Evolutionary conservation across 2,113 vertebrate species (phyloP).

Genomic region (Ceyx cyanopectus): DNA sequence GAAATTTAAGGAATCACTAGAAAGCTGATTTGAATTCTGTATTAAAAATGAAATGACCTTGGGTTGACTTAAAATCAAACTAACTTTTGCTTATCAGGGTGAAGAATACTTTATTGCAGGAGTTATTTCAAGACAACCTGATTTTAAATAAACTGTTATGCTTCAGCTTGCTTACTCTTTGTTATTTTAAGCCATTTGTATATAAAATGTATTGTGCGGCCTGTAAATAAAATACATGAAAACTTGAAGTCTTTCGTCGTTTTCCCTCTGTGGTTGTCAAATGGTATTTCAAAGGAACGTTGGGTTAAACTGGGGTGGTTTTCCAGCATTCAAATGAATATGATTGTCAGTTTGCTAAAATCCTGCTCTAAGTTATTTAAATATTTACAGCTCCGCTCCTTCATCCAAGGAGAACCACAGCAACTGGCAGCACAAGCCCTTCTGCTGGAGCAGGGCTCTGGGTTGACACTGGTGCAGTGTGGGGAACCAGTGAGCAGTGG

Average conservation of each 20-base stretch:
- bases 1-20: background rate
- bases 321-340: no score
- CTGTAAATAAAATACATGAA: constrained; percentile 75
- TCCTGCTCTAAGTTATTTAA: background rate
- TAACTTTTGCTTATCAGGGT: constrained; percentile 64
- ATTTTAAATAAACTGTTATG: constrained; percentile 66
- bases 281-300: background rate
- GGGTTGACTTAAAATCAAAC: constrained; percentile 33
- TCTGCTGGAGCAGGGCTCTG: background rate
- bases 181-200: constrained; percentile 76
- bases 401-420: background rate
- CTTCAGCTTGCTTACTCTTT: constrained; percentile 68
- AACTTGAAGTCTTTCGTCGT: constrained; percentile 41
- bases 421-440: fast-evolving
- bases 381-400: background rate
- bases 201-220: constrained; percentile 68
- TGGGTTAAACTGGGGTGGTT: background rate
- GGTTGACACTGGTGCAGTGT: fast-evolving
- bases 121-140: constrained; percentile 59
- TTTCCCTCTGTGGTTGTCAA: constrained; percentile 27
- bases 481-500: no score
- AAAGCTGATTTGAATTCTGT: constrained; percentile 8
- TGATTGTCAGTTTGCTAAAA: background rate
- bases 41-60: constrained; percentile 15
- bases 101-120: constrained; percentile 60